A percentile compares a stretch with the other conserved stretches of the same genome.
Evolutionary conservation across 1,140 invertebrate genomes (phyloP).

Genomic region (Cryptotermes secundus): DNA sequence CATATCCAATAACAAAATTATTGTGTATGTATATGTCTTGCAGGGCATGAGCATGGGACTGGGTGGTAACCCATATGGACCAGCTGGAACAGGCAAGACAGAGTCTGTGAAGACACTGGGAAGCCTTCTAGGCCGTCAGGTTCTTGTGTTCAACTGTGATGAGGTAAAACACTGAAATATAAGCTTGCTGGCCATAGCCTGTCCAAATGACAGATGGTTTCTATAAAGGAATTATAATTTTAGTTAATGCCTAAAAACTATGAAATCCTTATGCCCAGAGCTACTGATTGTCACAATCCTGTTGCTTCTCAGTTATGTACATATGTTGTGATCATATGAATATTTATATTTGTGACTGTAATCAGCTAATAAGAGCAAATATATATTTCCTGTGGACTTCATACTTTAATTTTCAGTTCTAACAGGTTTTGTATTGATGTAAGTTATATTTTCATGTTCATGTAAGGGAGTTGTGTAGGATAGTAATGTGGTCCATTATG

Average conservation of each 20-base stretch:
- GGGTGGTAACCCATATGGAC: conserved; percentile 98
- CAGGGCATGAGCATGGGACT: conserved; percentile 91
- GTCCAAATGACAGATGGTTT: conserved; percentile 40
- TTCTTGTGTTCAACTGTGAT: conserved; percentile 97
- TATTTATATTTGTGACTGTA: background rate
- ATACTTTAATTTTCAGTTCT: too few relatives aligned
- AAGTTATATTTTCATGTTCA: too few relatives aligned
- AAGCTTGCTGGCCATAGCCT: background rate
- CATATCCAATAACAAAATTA: background rate
- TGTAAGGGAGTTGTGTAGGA: too few relatives aligned
- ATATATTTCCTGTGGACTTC: too few relatives aligned
- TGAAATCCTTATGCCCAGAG: too few relatives aligned
- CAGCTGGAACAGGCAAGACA: conserved; percentile 96
- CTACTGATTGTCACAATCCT: too few relatives aligned
- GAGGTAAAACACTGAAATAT: conserved; percentile 63
- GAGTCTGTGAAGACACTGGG: conserved; percentile 96
- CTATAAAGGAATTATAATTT: conserved; percentile 25
- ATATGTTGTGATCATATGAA: too few relatives aligned
- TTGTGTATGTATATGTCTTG: conserved; percentile 40
- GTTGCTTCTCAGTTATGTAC: too few relatives aligned
- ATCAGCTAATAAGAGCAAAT: background rate
- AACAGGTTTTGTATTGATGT: too few relatives aligned
- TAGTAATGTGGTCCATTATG: too few relatives aligned
- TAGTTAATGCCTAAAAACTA: background rate
- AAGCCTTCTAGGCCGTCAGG: conserved; percentile 83